phyloP scores from a whole-genome alignment of 2,113 vertebrate species.

The Antechinus stuartii region DNA sequence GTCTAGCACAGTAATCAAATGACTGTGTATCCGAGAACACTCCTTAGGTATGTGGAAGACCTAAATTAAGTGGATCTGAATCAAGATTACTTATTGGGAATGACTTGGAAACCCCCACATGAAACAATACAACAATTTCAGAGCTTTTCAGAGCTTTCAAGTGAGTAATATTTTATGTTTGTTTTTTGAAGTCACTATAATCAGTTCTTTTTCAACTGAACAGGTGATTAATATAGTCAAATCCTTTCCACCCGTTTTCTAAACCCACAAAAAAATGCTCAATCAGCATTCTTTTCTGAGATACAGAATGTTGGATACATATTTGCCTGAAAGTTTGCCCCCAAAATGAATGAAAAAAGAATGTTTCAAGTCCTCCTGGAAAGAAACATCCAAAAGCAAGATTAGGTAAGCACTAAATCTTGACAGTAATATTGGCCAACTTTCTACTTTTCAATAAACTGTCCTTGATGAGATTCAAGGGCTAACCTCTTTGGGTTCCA shows the following conservation, averaged over 20 bases:
- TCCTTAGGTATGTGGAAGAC: not conserved
- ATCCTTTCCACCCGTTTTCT: not conserved
- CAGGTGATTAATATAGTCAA: not conserved
- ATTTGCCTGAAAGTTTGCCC: not conserved
- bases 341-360: not conserved
- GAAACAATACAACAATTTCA: not conserved
- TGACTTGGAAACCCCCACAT: slow-evolving; percentile 14
- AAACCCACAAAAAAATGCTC: not conserved
- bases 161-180: not conserved
- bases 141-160: not conserved
- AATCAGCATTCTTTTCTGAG: not conserved
- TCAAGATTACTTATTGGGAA: slow-evolving; percentile 11
- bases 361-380: not conserved
- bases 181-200: slow-evolving; percentile 79
- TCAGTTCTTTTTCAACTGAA: slow-evolving; percentile 55
- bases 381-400: not conserved
- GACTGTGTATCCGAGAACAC: not conserved
- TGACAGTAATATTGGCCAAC: not conserved
- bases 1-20: not conserved
- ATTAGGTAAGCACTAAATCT: not conserved
- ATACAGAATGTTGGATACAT: not conserved
- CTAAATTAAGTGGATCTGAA: slow-evolving; percentile 14
- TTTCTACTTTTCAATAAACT: not conserved
- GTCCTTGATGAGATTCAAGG: not conserved
- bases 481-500: not conserved